These are phyloP conservation scores for Pogoniulus pusillus DNA, from an alignment of 2,797 vertebrate species.

Conservation along the genomic window DNA sequence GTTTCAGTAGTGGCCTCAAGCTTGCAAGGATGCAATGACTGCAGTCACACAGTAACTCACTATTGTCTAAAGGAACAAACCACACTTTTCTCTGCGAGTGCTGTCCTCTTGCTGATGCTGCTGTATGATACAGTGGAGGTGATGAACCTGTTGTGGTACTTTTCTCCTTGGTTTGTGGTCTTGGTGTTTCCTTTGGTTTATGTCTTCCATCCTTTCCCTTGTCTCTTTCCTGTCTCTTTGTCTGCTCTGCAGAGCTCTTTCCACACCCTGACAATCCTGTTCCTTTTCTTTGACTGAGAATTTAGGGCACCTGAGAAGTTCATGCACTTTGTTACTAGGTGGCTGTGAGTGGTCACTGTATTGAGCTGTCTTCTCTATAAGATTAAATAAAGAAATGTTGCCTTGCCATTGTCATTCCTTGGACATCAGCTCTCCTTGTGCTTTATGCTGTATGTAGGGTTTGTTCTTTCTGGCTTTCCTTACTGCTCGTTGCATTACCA, in stretches of 20 bases:
- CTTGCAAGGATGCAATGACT: neutral
- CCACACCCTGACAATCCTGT: fast-evolving
- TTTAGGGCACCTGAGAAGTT: neutral
- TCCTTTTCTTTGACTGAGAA: neutral
- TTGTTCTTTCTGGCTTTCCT: neutral
- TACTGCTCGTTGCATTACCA: neutral
- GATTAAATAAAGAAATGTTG: neutral
- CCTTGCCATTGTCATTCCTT: neutral
- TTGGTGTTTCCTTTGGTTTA: neutral
- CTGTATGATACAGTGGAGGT: neutral
- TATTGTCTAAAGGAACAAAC: neutral
- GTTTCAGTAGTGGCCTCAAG: neutral
- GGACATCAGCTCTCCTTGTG: neutral
- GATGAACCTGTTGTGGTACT: neutral
- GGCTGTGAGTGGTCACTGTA: neutral
- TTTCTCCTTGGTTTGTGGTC: neutral
- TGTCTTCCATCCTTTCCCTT: neutral
- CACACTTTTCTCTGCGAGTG: no score
- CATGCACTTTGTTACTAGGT: neutral
- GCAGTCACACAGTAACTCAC: neutral
- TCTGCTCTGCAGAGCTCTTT: neutral
- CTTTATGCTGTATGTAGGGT: fast-evolving
- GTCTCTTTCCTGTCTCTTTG: neutral
- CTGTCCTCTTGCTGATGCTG: neutral
- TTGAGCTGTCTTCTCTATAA: neutral